phyloP scores from a whole-genome alignment of 2,797 vertebrate genomes.

The Cercopithecus diana region DNA sequence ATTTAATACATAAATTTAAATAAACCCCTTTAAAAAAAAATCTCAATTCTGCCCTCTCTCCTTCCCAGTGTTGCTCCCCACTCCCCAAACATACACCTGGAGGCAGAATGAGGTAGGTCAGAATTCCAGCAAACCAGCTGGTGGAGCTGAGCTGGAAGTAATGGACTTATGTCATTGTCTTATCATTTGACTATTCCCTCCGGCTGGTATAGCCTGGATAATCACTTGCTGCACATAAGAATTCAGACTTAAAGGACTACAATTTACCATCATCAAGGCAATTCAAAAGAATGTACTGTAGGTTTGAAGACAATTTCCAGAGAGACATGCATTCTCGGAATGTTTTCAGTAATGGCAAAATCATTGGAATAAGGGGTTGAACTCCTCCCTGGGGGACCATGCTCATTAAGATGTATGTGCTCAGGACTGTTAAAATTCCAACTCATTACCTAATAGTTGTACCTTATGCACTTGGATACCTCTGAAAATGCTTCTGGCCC shows the following conservation, averaged over 20 bases:
- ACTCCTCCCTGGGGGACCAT: constrained; percentile 37
- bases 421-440: constrained; percentile 72
- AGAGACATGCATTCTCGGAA: constrained; percentile 61
- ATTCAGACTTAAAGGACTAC: constrained; percentile 33
- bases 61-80: not conserved
- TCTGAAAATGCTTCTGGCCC: constrained; percentile 77
- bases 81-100: not conserved
- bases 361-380: constrained; percentile 36
- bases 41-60: not conserved
- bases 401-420: constrained; percentile 64
- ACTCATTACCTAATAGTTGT: constrained; percentile 74
- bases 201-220: constrained; percentile 46
- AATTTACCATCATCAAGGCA: constrained; percentile 63
- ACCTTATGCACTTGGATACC: constrained; percentile 73
- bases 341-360: constrained; percentile 71
- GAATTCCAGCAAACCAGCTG: constrained; percentile 16
- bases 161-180: constrained; percentile 62
- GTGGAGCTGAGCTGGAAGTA: not conserved
- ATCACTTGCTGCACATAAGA: constrained; percentile 48
- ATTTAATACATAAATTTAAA: not conserved
- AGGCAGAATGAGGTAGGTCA: not conserved
- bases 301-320: constrained; percentile 70
- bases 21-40: not conserved
- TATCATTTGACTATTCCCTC: constrained; percentile 49
- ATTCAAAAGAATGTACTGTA: constrained; percentile 64